These are phyloP conservation scores for Trichonephila clavipes DNA, from an alignment of 1,140 invertebrate species.

Conservation along the genomic window DNA sequence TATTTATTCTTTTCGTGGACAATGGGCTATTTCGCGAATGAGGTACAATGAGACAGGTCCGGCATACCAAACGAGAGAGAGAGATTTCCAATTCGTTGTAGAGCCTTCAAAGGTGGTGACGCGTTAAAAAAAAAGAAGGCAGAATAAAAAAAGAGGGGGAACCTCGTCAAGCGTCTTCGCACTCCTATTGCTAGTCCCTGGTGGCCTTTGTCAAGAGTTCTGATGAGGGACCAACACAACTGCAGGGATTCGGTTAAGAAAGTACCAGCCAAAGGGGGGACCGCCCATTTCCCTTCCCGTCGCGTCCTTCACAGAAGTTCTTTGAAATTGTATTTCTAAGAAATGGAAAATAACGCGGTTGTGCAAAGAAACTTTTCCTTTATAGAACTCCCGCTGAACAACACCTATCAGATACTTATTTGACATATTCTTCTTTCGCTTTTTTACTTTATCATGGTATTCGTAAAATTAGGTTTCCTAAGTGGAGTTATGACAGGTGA, in stretches of 20 bases:
- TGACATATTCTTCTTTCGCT: neutral
- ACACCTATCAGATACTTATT: neutral
- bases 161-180: slow-evolving; percentile 45
- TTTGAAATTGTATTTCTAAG: slow-evolving; percentile 31
- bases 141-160: neutral
- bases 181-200: slow-evolving; percentile 9
- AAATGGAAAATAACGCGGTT: slow-evolving; percentile 23
- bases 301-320: slow-evolving; percentile 1
- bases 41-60: slow-evolving; percentile 54
- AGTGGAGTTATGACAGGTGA: too few relatives aligned
- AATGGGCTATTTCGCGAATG: slow-evolving; percentile 59
- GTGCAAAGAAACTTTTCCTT: slow-evolving; percentile 14
- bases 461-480: too few relatives aligned
- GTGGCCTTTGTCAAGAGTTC: slow-evolving; percentile 28
- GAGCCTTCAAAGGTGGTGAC: slow-evolving; percentile 51
- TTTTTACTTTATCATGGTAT: too few relatives aligned
- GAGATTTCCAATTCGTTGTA: slow-evolving; percentile 31
- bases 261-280: slow-evolving; percentile 37
- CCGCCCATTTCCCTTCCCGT: slow-evolving; percentile 16
- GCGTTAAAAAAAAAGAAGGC: slow-evolving; percentile 41
- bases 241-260: slow-evolving; percentile 35
- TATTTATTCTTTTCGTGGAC: slow-evolving; percentile 58
- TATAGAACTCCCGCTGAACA: neutral
- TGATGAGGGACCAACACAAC: slow-evolving; percentile 66
- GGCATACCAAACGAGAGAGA: slow-evolving; percentile 58